A percentile compares a stretch with the other conserved stretches of the same genome.
Evolutionary conservation across 2,113 vertebrate genomes (phyloP).

Genomic region (Scomber japonicus): DNA sequence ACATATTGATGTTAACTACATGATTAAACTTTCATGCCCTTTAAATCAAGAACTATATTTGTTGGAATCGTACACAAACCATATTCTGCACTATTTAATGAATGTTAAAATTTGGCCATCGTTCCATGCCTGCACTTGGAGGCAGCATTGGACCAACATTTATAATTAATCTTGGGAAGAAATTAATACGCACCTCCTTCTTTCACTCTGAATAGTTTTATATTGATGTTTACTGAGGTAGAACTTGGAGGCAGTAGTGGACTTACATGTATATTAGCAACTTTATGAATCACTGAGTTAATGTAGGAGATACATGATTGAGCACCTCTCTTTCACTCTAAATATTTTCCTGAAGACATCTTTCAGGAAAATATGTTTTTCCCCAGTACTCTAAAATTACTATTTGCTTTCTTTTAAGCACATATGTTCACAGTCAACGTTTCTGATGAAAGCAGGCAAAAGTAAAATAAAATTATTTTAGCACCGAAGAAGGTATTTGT

Average conservation of each 20-base stretch:
- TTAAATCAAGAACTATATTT: background rate
- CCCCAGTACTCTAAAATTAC: too few species aligned
- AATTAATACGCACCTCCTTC: background rate
- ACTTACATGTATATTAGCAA: background rate
- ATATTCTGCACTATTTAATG: background rate
- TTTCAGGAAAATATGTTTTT: too few species aligned
- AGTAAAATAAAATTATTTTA: too few species aligned
- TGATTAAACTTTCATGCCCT: background rate
- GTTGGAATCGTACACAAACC: too few species aligned
- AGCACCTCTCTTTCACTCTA: too few species aligned
- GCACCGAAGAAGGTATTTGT: too few species aligned
- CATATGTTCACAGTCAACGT: too few species aligned
- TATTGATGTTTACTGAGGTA: too few species aligned
- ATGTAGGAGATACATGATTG: background rate
- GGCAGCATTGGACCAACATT: background rate
- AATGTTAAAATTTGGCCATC: background rate
- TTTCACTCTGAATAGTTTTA: too few species aligned
- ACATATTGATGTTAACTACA: conserved; percentile 4
- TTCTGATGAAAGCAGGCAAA: too few species aligned
- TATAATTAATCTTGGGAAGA: background rate
- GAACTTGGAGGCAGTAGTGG: background rate
- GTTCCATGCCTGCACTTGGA: background rate
- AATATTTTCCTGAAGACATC: too few species aligned
- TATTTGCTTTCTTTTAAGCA: too few species aligned
- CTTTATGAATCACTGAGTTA: background rate